Evolutionary conservation across 2,797 vertebrate species (phyloP), one percentile per base, ranked within the genome.

Genomic region (Tinamus major): DNA sequence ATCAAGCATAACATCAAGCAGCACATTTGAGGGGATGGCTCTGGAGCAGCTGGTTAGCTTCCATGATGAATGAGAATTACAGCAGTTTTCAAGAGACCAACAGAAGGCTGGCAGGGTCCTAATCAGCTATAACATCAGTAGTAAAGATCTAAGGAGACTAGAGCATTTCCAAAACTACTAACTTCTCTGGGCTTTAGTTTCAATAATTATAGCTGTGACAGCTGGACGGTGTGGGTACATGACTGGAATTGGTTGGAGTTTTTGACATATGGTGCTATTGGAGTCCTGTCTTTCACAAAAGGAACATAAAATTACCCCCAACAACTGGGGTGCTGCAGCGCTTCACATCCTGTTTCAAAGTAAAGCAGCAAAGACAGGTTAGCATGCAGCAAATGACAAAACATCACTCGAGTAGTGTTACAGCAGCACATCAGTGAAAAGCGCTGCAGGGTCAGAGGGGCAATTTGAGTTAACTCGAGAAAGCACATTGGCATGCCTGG

Each of bases 101-200:
- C 97, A 98, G 98, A 98, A 98, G 97, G 97, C 96, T 79, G 96
- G 83, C 97, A 95, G 79, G 93, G 97, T 97, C 97, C 97, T 96
- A 98, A 98, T 96, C 97, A 97, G 97, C 97, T 94, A 96, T 97
- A 98, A 97, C 95, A 95, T 92, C 94, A 96, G 97, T 95, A 97
- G 97, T 97, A 97, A 98, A 97, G 97, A 97, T 97, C 97, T 98
- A 97, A 97, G 97, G 97, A 96, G 97, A 97, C 97, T 92, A 58
- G 93, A 96, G 96, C 92, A 93, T 95, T 97, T 96, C 97, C 94
- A 93, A 96, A 96, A 84, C 96, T 88, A 95, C 93, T 87, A 93
- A 93, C 87, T 95, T 97, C 94, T 96, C 89, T 90, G 82, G 56
- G 97, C 87, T 92, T 84, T 91, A 94, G 94, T 95, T 96, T 96